These are phyloP conservation scores for Dorcus parallelipipedus DNA, from an alignment of 2,888 invertebrate genomes.

Conservation along the genomic window DNA sequence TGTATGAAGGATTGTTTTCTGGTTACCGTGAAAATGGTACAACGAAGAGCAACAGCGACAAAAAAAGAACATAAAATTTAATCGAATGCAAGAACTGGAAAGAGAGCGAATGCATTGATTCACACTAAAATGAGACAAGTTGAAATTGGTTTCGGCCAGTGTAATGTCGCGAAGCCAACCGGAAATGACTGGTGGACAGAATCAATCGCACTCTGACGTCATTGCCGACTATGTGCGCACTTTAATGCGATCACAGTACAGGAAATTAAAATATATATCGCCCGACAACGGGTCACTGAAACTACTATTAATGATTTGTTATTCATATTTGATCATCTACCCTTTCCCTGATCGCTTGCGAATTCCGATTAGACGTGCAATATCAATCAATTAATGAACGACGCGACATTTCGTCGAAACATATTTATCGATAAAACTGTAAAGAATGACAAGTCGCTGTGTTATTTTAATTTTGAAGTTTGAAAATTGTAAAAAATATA, in stretches of 20 bases:
- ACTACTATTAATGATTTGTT: constrained; percentile 11
- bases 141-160: constrained; percentile 32
- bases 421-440: too few relatives aligned
- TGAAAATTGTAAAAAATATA: too few relatives aligned
- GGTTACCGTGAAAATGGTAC: too few relatives aligned
- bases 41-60: too few relatives aligned
- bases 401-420: too few relatives aligned
- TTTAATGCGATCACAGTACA: constrained; percentile 46
- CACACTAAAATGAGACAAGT: constrained; percentile 31
- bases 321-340: constrained; percentile 8
- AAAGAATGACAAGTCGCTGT: too few relatives aligned
- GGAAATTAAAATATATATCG: constrained; percentile 47
- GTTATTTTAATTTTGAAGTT: too few relatives aligned
- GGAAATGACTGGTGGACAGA: constrained; percentile 45
- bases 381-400: too few relatives aligned
- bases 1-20: too few relatives aligned
- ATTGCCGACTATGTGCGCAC: constrained; percentile 37
- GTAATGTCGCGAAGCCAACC: constrained; percentile 35
- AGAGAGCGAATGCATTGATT: neutral
- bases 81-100: too few relatives aligned
- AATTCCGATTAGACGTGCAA: too few relatives aligned
- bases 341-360: neutral
- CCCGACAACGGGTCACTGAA: constrained; percentile 12
- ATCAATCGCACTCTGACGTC: constrained; percentile 44
- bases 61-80: too few relatives aligned